Base-by-base conservation (phyloP, 2,888 invertebrate genomes). In the Geotrupes spiniger region DNA sequence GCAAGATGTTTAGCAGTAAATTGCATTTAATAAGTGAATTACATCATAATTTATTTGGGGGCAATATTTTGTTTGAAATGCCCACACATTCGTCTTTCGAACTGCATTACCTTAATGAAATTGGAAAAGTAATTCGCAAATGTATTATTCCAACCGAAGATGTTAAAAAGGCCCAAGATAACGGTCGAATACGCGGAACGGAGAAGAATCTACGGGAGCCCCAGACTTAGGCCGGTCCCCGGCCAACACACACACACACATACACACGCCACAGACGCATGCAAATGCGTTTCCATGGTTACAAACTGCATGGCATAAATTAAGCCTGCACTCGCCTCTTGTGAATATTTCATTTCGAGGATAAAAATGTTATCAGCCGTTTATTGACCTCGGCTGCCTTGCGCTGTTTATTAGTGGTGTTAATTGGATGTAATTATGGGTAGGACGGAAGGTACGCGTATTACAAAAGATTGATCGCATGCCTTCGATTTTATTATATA, bases 261-360 rank as follows among this genome's bases (percentile, higher is more conserved):
- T n/a, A n/a, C 56, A 57, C 54, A 59, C 54, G 56, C 60, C 54
- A 60, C 59, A 64, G 63, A 64, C 60, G 63, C 65, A 69, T 68
- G 68, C 67, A 68, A 68, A 68, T 69, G 65, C 54, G 68, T 68
- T 66, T 59, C 67, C 66, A 67, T 66, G 66, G 65, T 50, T 63
- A 68, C 68, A 60, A 64, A 65, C 64, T 66, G 66, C 66, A 65
- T 62, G 61, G 63, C 61, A 66, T 67, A 68, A 67, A 68, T 67
- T 67, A 65, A 63, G 59, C 57, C 54, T 62, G 63, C 64, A 60
- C 63, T 53, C 61, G 64, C 60, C 62, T 64, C 61, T 58, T 57
- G 63, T 58, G 61, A 62, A 65, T 65, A 65, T 63, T 64, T 66
- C 66, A 66, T 66, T 64, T 64, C 62, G 60, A 55, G 60, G 59